Base-by-base conservation (phyloP, 2,797 vertebrate genomes). In the Poecilia wingei region DNA sequence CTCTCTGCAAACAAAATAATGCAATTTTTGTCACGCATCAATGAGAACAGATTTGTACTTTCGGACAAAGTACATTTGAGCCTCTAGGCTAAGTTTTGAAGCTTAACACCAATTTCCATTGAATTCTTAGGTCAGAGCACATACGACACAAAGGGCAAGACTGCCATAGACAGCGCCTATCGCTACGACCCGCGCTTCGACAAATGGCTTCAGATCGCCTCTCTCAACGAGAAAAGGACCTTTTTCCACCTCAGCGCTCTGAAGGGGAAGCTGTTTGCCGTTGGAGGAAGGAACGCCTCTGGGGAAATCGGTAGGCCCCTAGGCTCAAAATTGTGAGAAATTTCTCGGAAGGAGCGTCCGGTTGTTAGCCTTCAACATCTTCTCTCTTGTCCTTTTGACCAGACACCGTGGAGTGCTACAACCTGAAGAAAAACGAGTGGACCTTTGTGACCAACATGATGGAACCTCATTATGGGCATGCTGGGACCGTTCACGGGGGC, bases 131-230 rank as follows among this genome's bases (percentile, higher is more conserved):
- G 94, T 55, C 96, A 97, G 90, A 96, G 95, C 79, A 96, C 96
- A 1, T 97, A 97, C 1, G 96, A 97, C 91, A 97, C 96, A 85
- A 97, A 97, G 80, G 96, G 96, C 1, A 97, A 97, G 90, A 97
- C 96, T 0, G 96, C 96, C 31, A 95, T 96, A 10, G 96, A 96
- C 91, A 96, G 93, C 5, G 95, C 93, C 1, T 97, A 96, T 81
- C 89, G 96, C 77, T 97, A 97, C 3, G 96, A 96, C 87, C 96
- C 96, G 0, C 95, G 96, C 75, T 97, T 96, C 64, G 92, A 97
- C 86, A 94, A 89, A 66, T 97, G 96, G 96, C 91, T 96, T 71
- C 95, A 96, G 89, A 94, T 97, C 3, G 95, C 95, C 0, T 94
- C 94, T 0, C 94, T 97, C 64, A 96, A 96, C 39, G 95, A 96